Base-by-base conservation (phyloP, 2,797 vertebrate species). In the Anomalospiza imberbis region DNA sequence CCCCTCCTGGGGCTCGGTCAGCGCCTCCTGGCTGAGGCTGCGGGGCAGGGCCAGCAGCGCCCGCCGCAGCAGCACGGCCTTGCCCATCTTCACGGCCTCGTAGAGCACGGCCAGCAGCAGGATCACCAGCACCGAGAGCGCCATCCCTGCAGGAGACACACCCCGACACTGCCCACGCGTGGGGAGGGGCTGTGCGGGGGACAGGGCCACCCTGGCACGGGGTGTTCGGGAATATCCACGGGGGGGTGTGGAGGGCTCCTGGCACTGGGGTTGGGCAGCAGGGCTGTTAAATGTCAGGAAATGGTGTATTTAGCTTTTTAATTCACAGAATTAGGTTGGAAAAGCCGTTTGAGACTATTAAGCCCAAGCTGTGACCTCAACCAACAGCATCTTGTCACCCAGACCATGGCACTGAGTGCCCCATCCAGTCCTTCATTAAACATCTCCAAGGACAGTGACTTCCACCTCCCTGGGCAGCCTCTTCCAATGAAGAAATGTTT, bases 51-150 rank as follows among this genome's bases (percentile, higher is more conserved):
- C 91, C 67, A 70, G 61, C 72, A 97, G 76, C 0, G 94, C 96
- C 55, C 62, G 65, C 11, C 73, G 92, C 45, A 97, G 96, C 88
- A 99, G 93, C 96, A 97, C 97, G 4, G 97, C 94, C 94, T 99
- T 98, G 97, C 98, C 98, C 62, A 99, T 98, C 96, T 99, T 99
- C 65, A 99, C 96, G 17, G 98, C 55, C 97, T 99, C 99, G 0
- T 99, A 99, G 36, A 99, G 74, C 61, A 99, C 91, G 0, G 99
- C 98, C 15, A 99, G 93, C 82, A 99, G 97, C 66, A 99, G 89
- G 81, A 99, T 97, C 71, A 99, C 97, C 13, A 99, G 28, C 89
- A 99, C 98, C 0, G 99, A 99, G 54, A 99, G 89, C 26, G 90
- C 96, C 98, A 99, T 98, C 45, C 99, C 99, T 99, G 97, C 19